Percentiles rank a stretch among this genome's conserved stretches.
These are phyloP conservation scores for Strigamia crassipes DNA, from an alignment of 2,888 invertebrate genomes.

Conservation along the genomic window DNA sequence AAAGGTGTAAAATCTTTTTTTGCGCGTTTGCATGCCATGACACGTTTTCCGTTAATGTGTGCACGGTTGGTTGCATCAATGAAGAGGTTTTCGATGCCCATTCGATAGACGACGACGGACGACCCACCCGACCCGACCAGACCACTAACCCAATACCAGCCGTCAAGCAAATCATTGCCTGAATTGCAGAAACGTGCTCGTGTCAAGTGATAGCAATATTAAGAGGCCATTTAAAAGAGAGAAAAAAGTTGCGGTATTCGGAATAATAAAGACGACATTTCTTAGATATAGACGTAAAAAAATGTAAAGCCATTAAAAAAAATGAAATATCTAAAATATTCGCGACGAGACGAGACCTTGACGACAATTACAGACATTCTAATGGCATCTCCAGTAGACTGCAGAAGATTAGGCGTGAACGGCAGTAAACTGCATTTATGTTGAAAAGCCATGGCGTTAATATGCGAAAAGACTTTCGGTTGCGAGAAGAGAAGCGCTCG, in stretches of 20 bases:
- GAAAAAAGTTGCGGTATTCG: neutral
- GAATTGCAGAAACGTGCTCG: neutral
- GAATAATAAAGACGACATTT: neutral
- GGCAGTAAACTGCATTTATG: neutral
- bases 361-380: neutral
- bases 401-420: neutral
- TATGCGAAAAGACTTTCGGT: neutral
- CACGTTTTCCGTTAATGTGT: neutral
- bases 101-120: neutral
- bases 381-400: neutral
- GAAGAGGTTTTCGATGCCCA: neutral
- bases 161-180: neutral
- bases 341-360: neutral
- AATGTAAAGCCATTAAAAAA: neutral
- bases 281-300: neutral
- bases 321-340: neutral
- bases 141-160: neutral
- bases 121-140: neutral
- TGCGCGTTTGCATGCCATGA: neutral
- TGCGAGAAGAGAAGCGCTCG: neutral
- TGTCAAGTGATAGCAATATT: neutral
- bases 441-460: neutral
- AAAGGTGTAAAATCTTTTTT: neutral
- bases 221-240: neutral
- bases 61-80: neutral